A percentile compares a stretch with the other conserved stretches of the same genome.
phyloP scores from a whole-genome alignment of 2,113 vertebrate species.

The Melozone crissalis region DNA sequence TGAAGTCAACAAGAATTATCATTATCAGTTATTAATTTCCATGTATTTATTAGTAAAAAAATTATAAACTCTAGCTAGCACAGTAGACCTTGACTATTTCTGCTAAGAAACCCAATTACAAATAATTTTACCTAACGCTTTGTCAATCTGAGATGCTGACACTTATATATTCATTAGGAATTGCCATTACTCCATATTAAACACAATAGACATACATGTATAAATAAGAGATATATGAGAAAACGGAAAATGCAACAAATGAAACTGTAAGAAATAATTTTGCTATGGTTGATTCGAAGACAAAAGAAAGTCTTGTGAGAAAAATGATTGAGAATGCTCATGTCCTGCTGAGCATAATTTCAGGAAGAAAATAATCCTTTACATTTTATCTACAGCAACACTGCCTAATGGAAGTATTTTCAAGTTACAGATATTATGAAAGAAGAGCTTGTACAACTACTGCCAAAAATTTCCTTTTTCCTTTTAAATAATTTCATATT shows the following conservation, averaged over 20 bases:
- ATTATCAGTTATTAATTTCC: not conserved
- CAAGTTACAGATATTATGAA: not conserved
- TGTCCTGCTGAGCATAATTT: not conserved
- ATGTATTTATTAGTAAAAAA: not conserved
- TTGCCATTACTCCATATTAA: not conserved
- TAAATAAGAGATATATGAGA: not conserved
- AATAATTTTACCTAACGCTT: not conserved
- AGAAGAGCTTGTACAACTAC: not conserved
- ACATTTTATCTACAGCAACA: not conserved
- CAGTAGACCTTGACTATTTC: not conserved
- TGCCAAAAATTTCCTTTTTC: not conserved
- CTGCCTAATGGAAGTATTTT: not conserved
- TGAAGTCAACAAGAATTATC: not conserved
- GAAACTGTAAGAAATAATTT: not conserved
- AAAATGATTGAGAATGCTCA: not conserved
- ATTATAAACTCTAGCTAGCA: not conserved
- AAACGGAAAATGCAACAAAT: not conserved
- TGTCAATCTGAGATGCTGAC: not conserved
- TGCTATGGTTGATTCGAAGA: not conserved
- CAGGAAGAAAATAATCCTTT: not conserved
- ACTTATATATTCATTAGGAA: not conserved
- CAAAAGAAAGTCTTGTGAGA: not conserved
- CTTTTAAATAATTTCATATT: not conserved
- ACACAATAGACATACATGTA: not conserved
- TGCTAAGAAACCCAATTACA: not conserved